These are phyloP conservation scores for Akabosia matsudoensis DNA, from an alignment of 1,140 invertebrate species.

Conservation along the genomic window DNA sequence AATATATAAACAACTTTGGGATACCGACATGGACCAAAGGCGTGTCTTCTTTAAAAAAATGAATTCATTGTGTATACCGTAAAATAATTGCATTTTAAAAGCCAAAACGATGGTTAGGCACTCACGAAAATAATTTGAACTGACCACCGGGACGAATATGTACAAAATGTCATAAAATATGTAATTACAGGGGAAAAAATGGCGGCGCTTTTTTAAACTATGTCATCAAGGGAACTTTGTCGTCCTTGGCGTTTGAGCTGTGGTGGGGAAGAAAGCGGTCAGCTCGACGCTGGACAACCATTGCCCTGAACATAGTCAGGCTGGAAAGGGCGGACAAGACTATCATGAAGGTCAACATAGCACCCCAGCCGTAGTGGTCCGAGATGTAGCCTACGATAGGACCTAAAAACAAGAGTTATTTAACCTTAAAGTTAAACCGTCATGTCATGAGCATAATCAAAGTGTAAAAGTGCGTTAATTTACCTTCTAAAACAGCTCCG, in stretches of 20 bases:
- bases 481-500: slow-evolving; percentile 51
- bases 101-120: too few species aligned
- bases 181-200: not conserved
- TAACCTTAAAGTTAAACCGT: not conserved
- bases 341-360: slow-evolving; percentile 57
- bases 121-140: too few species aligned
- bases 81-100: too few species aligned
- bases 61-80: too few species aligned
- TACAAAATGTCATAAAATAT: not conserved
- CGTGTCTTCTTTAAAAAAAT: too few species aligned
- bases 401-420: slow-evolving; percentile 55
- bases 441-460: not conserved
- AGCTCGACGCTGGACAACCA: slow-evolving; percentile 39
- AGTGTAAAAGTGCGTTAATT: not conserved
- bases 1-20: too few species aligned
- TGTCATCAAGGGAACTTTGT: slow-evolving; percentile 35
- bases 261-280: slow-evolving; percentile 26
- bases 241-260: slow-evolving; percentile 1
- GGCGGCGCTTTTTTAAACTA: not conserved
- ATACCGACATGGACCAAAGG: too few species aligned
- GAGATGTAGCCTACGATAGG: slow-evolving; percentile 55
- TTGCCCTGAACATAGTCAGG: slow-evolving; percentile 40
- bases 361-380: slow-evolving; percentile 55
- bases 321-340: slow-evolving; percentile 50
- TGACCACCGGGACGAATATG: too few species aligned